Base-by-base conservation (phyloP, 92 coral and sea anemone species). In the Epizoanthus illoricatus region DNA sequence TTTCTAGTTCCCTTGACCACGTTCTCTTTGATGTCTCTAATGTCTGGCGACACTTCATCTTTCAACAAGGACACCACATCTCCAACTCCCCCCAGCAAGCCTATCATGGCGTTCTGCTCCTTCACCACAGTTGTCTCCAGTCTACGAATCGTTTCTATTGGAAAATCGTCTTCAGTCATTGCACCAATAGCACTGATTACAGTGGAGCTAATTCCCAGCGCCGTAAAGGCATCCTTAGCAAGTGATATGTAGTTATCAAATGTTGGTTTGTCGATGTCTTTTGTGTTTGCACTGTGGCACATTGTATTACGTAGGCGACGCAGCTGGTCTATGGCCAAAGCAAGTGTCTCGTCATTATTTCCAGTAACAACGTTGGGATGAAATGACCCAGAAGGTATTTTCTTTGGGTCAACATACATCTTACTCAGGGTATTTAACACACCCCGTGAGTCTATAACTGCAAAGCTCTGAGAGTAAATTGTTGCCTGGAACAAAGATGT, bases 321-420 rank as follows among this genome's bases (percentile, higher is more conserved):
- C 39, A 71, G 54, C 15, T 71, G 76, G 28, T 71, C 76, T 42
- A 71, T 41, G 55, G 76, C 47, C 23, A 71, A 41, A 71, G 76
- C 76, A 71, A 28, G 2, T 36, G 76, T 28, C 39, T 71, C 76
- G 57, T 64, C 84, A 2, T 66, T 18, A 49, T 39, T 47, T 47
- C 63, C 40, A 1, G n/a, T 65, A 21, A 47, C 19, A 21, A 80
- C 84, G 16, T 73, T 43, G 52, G 45, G 11, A 47, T 80, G 84
- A 21, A 66, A 80, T n/a, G 65, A 19, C 23, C 84, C 74, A 18
- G 84, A 49, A 23, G 16, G 15, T 80, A 49, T 42, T 66, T 80
- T 80, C 8, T 40, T 67, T 49, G 52, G 52, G 57, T 80, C 58
- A 21, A 80, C 67, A 45, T 80, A 80, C 24, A 80, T 45, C 49